phyloP scores from a whole-genome alignment of 2,113 vertebrate species.

The Dicrurus megarhynchus region DNA sequence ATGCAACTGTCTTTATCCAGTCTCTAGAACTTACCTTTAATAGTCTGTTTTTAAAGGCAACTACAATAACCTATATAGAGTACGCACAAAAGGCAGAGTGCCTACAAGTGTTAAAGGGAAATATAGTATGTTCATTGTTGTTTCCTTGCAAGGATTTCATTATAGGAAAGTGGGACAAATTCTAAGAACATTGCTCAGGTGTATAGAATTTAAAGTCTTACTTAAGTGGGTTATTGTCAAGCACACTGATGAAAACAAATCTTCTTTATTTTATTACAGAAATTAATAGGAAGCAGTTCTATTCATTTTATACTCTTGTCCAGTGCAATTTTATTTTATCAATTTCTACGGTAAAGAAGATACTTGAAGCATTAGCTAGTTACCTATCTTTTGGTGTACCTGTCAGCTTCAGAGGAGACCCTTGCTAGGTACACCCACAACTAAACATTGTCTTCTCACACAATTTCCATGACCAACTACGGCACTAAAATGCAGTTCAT shows the following conservation, averaged over 20 bases:
- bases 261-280: neutral
- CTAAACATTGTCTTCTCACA: neutral
- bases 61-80: neutral
- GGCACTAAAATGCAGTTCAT: neutral
- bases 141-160: slow-evolving; percentile 40
- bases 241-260: neutral
- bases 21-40: neutral
- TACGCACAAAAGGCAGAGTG: neutral
- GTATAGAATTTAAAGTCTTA: slow-evolving; percentile 54
- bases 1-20: neutral
- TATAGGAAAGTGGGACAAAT: slow-evolving; percentile 49
- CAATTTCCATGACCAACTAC: neutral
- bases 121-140: neutral
- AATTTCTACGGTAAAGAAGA: neutral
- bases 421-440: neutral
- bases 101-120: neutral
- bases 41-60: neutral
- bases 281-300: neutral
- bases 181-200: slow-evolving; percentile 26
- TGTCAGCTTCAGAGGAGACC: neutral
- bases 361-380: neutral
- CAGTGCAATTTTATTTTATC: neutral
- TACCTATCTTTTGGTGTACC: neutral
- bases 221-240: slow-evolving; percentile 16
- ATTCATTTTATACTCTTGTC: neutral